Evolutionary conservation across 2,113 vertebrate species (phyloP).

Genomic region (Chionis minor): DNA sequence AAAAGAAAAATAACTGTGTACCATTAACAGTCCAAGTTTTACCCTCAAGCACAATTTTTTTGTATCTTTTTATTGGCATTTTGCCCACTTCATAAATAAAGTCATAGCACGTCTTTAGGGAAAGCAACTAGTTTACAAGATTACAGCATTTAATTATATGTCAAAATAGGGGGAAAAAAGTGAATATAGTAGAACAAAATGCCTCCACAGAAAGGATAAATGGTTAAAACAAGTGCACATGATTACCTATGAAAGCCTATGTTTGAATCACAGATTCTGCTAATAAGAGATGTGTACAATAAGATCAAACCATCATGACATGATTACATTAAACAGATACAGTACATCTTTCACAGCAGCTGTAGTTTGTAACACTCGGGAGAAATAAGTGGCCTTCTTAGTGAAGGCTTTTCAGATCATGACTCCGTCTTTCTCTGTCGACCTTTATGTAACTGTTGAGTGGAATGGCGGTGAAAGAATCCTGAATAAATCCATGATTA

Average conservation of each 20-base stretch:
- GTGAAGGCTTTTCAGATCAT: neutral
- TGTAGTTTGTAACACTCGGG: neutral
- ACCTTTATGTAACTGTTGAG: neutral
- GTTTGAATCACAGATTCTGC: neutral
- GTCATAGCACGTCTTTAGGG: neutral
- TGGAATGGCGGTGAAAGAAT: neutral
- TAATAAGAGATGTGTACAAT: neutral
- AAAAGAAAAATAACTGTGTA: neutral
- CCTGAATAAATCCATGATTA: neutral
- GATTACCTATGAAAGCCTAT: neutral
- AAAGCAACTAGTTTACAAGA: neutral
- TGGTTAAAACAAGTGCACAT: neutral
- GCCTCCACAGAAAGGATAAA: neutral
- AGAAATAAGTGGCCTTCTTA: neutral
- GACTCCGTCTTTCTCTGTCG: neutral
- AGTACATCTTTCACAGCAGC: neutral
- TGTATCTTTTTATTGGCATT: neutral
- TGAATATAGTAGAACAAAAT: neutral
- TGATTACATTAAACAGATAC: neutral
- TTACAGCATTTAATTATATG: neutral
- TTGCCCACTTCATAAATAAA: neutral
- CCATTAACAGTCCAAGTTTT: neutral
- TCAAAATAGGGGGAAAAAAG: neutral
- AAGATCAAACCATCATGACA: neutral
- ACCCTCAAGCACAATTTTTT: neutral